phyloP scores from a whole-genome alignment of 2,797 vertebrate genomes.

The Enteromius paludinosus region DNA sequence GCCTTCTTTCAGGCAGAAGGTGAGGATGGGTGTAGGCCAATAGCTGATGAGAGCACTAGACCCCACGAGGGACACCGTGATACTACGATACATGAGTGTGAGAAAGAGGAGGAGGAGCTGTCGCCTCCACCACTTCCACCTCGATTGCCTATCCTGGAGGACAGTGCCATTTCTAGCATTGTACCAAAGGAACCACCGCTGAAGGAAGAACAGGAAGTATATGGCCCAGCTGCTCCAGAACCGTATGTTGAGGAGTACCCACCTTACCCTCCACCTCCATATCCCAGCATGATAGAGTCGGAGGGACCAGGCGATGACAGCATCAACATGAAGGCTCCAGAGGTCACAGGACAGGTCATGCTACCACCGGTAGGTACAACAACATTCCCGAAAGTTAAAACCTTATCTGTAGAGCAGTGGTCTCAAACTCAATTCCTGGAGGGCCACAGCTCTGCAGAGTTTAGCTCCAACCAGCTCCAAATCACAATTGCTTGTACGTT shows the following conservation, averaged over 20 bases:
- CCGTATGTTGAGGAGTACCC: slow-evolving; percentile 87
- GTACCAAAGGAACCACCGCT: slow-evolving; percentile 55
- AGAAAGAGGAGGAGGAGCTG: slow-evolving; percentile 65
- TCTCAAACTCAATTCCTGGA: too few species aligned
- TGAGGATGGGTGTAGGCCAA: slow-evolving; percentile 22
- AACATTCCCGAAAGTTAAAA: not conserved
- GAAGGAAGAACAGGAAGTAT: slow-evolving; percentile 72
- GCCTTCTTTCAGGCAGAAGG: slow-evolving; percentile 62
- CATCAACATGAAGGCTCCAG: slow-evolving; percentile 81
- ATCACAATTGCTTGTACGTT: too few species aligned
- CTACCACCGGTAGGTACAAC: slow-evolving; percentile 81
- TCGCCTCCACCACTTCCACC: slow-evolving; percentile 62
- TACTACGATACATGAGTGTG: not conserved
- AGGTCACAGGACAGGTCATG: slow-evolving; percentile 86
- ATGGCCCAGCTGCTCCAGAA: slow-evolving; percentile 65
- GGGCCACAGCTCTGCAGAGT: too few species aligned
- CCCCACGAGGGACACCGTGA: slow-evolving; percentile 4
- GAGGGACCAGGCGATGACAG: slow-evolving; percentile 80
- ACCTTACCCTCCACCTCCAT: slow-evolving; percentile 90
- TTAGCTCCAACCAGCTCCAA: too few species aligned
- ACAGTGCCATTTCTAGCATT: slow-evolving; percentile 33
- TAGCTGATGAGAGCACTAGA: slow-evolving; percentile 61
- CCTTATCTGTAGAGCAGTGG: too few species aligned
- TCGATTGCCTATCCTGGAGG: slow-evolving; percentile 72
- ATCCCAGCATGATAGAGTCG: slow-evolving; percentile 80